These are phyloP conservation scores for Agrochola lychnidis DNA, from an alignment of 2,888 invertebrate species.

Conservation along the genomic window DNA sequence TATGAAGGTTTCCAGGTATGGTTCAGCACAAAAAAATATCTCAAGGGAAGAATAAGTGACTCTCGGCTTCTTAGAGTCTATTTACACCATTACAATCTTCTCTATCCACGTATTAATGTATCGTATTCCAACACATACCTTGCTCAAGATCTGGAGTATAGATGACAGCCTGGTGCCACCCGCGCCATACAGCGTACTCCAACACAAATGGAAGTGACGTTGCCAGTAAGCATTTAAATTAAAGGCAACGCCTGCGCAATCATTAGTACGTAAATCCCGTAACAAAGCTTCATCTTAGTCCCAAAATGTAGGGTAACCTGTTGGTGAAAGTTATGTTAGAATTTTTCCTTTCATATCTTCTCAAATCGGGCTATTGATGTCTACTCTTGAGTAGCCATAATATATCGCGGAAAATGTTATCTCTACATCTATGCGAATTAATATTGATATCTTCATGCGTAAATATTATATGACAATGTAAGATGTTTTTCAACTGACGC, in stretches of 20 bases:
- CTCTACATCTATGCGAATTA: too few relatives aligned
- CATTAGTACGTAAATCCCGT: neutral
- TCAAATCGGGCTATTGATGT: neutral
- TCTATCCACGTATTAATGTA: neutral
- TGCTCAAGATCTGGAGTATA: conserved; percentile 81
- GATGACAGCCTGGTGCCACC: conserved; percentile 89
- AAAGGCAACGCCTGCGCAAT: conserved; percentile 4
- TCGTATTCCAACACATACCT: conserved; percentile 69
- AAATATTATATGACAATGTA: neutral
- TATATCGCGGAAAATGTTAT: neutral
- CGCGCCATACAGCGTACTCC: conserved; percentile 89
- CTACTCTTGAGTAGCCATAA: neutral
- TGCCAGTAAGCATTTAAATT: conserved; percentile 73
- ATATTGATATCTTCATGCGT: neutral
- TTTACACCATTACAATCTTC: neutral
- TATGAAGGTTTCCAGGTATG: neutral
- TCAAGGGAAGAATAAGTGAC: neutral
- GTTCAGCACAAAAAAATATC: neutral
- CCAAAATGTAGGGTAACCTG: neutral
- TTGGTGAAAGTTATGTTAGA: too few relatives aligned
- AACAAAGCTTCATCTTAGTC: conserved; percentile 26
- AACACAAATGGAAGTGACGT: conserved; percentile 84
- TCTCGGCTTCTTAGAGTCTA: neutral
- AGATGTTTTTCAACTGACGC: neutral
- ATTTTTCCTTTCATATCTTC: too few relatives aligned